A percentile compares a stretch with the other conserved stretches of the same genome.
Conservation (phyloP, 2,888 invertebrate genomes). For the Diploptera punctata region DNA sequence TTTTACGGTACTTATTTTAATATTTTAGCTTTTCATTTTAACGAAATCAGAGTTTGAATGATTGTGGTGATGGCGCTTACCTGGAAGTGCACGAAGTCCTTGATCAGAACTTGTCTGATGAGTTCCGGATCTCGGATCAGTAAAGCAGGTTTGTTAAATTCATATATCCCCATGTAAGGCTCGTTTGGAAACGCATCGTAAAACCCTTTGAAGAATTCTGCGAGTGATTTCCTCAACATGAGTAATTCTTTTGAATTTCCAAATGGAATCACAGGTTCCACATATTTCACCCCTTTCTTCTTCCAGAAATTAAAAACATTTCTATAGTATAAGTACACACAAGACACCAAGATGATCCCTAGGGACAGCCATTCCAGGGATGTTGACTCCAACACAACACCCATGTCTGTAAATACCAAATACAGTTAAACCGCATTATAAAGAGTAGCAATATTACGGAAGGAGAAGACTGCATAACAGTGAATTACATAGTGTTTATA, state of each 20-base stretch:
- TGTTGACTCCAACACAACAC: not conserved
- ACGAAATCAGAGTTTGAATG: too few relatives aligned
- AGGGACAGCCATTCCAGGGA: not conserved
- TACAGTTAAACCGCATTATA: too few relatives aligned
- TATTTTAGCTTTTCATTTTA: too few relatives aligned
- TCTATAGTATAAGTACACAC: not conserved
- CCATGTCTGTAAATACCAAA: not conserved
- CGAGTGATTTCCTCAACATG: slow-evolving; percentile 63
- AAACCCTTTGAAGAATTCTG: slow-evolving; percentile 64
- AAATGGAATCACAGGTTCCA: slow-evolving; percentile 64
- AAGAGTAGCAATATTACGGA: too few relatives aligned
- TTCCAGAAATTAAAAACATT: slow-evolving; percentile 60
- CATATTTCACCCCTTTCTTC: slow-evolving; percentile 61
- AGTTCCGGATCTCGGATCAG: slow-evolving; percentile 49
- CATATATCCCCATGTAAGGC: slow-evolving; percentile 51
- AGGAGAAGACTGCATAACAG: too few relatives aligned
- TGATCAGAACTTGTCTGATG: slow-evolving; percentile 20
- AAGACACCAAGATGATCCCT: not conserved
- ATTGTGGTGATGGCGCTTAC: too few relatives aligned
- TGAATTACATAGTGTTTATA: too few relatives aligned
- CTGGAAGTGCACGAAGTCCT: too few relatives aligned
- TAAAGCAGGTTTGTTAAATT: slow-evolving; percentile 51
- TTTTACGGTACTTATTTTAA: too few relatives aligned
- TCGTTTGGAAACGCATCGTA: slow-evolving; percentile 57
- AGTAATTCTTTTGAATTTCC: slow-evolving; percentile 66